These are phyloP conservation scores for Hypsopygia costalis DNA, from an alignment of 2,888 invertebrate genomes.

Conservation along the genomic window DNA sequence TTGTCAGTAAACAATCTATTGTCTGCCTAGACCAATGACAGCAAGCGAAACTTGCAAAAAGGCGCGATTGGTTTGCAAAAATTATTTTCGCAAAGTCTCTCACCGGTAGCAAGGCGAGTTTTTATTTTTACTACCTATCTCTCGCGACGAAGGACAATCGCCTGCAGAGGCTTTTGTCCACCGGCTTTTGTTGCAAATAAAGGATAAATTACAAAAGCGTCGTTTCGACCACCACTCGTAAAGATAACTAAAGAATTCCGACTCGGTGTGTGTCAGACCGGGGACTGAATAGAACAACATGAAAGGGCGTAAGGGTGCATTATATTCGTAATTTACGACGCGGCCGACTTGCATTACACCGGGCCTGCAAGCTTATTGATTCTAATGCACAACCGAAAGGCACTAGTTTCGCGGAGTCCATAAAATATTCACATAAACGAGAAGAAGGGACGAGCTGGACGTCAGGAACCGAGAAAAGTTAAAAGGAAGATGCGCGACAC, in stretches of 20 bases:
- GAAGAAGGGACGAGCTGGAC: constrained; percentile 21
- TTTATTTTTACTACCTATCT: constrained; percentile 47
- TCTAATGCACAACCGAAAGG: constrained; percentile 51
- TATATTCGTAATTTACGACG: constrained; percentile 71
- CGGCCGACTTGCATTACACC: constrained; percentile 42
- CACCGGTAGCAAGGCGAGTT: constrained; percentile 53
- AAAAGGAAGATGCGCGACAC: constrained; percentile 26
- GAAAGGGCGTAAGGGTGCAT: constrained; percentile 69
- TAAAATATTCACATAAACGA: constrained; percentile 43
- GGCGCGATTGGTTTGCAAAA: constrained; percentile 73
- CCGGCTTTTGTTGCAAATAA: constrained; percentile 63
- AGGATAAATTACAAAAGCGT: constrained; percentile 71
- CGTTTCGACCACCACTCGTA: constrained; percentile 64
- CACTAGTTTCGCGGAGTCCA: constrained; percentile 33
- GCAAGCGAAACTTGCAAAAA: constrained; percentile 41
- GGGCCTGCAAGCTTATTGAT: constrained; percentile 54
- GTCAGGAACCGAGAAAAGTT: constrained; percentile 26
- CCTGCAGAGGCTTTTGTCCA: constrained; percentile 60
- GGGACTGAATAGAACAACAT: constrained; percentile 59
- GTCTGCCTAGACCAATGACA: constrained; percentile 60
- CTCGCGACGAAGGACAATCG: constrained; percentile 45
- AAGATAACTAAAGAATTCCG: constrained; percentile 67
- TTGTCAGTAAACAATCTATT: constrained; percentile 52
- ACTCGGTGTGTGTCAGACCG: constrained; percentile 44
- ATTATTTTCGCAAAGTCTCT: constrained; percentile 63